Percentiles rank a stretch among this genome's conserved stretches.
phyloP scores from a whole-genome alignment of 2,113 vertebrate genomes.

The Cyprichromis sp. region DNA sequence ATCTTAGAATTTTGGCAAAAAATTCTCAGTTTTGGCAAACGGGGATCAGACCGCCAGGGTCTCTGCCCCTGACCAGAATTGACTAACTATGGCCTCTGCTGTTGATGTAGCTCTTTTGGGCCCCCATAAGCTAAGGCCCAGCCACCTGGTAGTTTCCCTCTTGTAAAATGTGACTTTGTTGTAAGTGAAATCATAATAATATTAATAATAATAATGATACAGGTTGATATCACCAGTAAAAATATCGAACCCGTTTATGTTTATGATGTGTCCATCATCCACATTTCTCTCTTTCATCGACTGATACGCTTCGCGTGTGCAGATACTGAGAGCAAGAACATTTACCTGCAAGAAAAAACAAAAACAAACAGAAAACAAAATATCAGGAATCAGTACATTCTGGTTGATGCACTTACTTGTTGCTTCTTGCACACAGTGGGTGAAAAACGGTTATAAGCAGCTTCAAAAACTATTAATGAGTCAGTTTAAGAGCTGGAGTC shows the following conservation, averaged over 20 bases:
- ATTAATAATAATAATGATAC: not conserved
- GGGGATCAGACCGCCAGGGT: accelerated
- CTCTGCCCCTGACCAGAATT: not conserved
- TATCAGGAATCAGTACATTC: not conserved
- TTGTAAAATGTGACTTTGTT: accelerated
- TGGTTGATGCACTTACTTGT: not conserved
- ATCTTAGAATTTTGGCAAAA: not conserved
- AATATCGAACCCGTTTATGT: slow-evolving; percentile 79
- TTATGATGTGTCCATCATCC: slow-evolving; percentile 85
- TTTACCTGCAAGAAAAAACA: slow-evolving; percentile 71
- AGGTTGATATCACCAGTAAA: slow-evolving; percentile 52
- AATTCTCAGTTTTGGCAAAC: not conserved
- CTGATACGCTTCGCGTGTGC: slow-evolving; percentile 80
- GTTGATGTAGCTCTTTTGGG: not conserved
- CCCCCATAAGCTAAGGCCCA: accelerated
- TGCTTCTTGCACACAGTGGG: not conserved
- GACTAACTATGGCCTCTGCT: accelerated
- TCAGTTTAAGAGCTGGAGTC: no score
- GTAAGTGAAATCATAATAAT: accelerated
- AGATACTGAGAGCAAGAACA: slow-evolving; percentile 80
- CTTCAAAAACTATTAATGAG: not conserved
- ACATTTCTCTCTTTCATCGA: slow-evolving; percentile 70
- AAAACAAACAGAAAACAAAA: accelerated
- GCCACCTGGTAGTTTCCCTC: accelerated
- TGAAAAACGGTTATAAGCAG: accelerated